Evolutionary conservation across 2,797 vertebrate genomes (phyloP).

Genomic region (Epinephelus malabaricus): DNA sequence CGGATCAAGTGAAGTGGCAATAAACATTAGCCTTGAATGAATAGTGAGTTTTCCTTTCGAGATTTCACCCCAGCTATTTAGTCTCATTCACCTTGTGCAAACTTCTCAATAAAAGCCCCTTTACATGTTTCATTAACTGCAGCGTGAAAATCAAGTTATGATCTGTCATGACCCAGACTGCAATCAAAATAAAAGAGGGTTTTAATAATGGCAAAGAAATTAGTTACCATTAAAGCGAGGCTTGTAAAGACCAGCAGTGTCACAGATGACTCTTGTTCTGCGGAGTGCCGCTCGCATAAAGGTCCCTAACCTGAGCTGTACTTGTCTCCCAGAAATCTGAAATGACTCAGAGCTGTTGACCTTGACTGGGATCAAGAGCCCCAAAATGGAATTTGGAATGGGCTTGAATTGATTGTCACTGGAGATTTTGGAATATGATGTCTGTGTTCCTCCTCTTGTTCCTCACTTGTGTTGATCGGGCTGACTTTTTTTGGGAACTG

Average conservation of each 20-base stretch:
- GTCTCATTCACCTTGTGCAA: slow-evolving; percentile 80
- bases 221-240: slow-evolving; percentile 76
- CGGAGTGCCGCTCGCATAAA: slow-evolving; percentile 25
- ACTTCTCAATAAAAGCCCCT: slow-evolving; percentile 79
- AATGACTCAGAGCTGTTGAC: slow-evolving; percentile 49
- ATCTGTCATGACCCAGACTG: slow-evolving; percentile 73
- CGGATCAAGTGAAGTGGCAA: slow-evolving; percentile 77
- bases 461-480: slow-evolving; percentile 50
- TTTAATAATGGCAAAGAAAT: slow-evolving; percentile 80
- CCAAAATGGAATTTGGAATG: slow-evolving; percentile 67
- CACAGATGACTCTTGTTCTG: slow-evolving; percentile 47
- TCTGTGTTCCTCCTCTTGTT: slow-evolving; percentile 58
- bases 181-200: slow-evolving; percentile 80
- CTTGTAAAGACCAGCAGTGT: slow-evolving; percentile 78
- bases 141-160: slow-evolving; percentile 73
- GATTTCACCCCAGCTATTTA: slow-evolving; percentile 68
- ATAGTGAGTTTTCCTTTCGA: slow-evolving; percentile 59
- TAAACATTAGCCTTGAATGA: slow-evolving; percentile 80
- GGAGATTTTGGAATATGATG: slow-evolving; percentile 69
- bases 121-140: slow-evolving; percentile 79
- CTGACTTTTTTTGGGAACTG: slow-evolving; percentile 47
- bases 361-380: slow-evolving; percentile 62
- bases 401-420: slow-evolving; percentile 75
- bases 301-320: slow-evolving; percentile 47
- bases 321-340: slow-evolving; percentile 45